Conservation (phyloP, 1,140 invertebrate genomes). For the Phortica variegata region DNA sequence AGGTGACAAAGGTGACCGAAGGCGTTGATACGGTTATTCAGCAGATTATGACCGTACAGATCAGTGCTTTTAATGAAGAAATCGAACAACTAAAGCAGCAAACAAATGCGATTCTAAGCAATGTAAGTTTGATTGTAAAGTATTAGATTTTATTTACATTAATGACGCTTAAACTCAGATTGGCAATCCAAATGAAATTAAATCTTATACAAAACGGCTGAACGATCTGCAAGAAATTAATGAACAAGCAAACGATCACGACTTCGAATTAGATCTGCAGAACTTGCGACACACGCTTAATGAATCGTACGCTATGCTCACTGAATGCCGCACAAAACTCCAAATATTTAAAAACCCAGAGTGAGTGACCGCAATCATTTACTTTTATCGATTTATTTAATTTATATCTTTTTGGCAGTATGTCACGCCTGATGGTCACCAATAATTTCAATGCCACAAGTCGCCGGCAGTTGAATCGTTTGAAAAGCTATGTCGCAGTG, state of each 20-base stretch:
- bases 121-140: conserved; percentile 42
- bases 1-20: neutral
- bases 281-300: conserved; percentile 63
- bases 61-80: conserved; percentile 66
- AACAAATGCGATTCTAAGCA: conserved; percentile 57
- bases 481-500: conserved; percentile 63
- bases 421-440: conserved; percentile 35
- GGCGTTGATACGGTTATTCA: conserved; percentile 31
- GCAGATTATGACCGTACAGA: conserved; percentile 59
- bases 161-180: conserved; percentile 38
- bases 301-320: conserved; percentile 65
- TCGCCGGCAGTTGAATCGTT: conserved; percentile 60
- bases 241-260: conserved; percentile 58
- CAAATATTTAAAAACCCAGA: conserved; percentile 60
- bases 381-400: neutral
- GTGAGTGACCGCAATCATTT: conserved; percentile 45
- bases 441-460: conserved; percentile 58
- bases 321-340: conserved; percentile 63
- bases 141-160: conserved; percentile 3
- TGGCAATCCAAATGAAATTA: conserved; percentile 60
- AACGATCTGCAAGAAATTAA: conserved; percentile 61
- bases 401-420: conserved; percentile 19
- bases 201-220: conserved; percentile 56
- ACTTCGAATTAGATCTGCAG: conserved; percentile 47
- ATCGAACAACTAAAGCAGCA: conserved; percentile 62